Evolutionary conservation across 2,888 invertebrate species (phyloP).

Genomic region (Chromoteleia sp.): DNA sequence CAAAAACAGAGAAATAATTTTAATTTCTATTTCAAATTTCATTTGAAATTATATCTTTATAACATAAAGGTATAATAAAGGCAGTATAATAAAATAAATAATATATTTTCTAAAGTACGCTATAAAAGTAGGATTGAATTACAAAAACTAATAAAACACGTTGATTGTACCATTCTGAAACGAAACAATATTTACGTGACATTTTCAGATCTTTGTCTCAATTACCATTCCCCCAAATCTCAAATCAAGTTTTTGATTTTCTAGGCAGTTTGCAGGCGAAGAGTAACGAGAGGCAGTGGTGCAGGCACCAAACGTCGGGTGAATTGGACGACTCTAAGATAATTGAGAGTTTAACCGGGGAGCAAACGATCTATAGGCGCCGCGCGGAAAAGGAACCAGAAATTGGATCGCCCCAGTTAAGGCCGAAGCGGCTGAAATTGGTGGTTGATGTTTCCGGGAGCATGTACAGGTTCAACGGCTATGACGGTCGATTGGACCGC

Average conservation of each 20-base stretch:
- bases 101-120: too few species aligned
- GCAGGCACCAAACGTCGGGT: conserved; percentile 96
- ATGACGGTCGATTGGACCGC: conserved; percentile 96
- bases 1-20: too few species aligned
- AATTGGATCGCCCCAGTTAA: conserved; percentile 93
- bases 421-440: conserved; percentile 94
- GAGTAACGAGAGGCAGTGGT: conserved; percentile 97
- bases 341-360: conserved; percentile 97
- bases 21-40: background rate
- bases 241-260: too few species aligned
- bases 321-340: conserved; percentile 98
- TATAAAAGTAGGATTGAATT: too few species aligned
- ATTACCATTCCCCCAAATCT: too few species aligned
- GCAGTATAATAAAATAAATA: too few species aligned
- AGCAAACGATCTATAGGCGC: conserved; percentile 94
- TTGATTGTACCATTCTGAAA: too few species aligned
- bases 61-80: too few species aligned
- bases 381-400: conserved; percentile 95
- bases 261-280: conserved; percentile 92
- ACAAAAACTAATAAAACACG: too few species aligned
- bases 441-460: conserved; percentile 98
- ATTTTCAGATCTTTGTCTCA: background rate
- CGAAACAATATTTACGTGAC: too few species aligned
- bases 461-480: conserved; percentile 98
- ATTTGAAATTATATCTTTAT: too few species aligned